phyloP scores from a whole-genome alignment of 2,113 vertebrate species.

The Hiodon tergisus region DNA sequence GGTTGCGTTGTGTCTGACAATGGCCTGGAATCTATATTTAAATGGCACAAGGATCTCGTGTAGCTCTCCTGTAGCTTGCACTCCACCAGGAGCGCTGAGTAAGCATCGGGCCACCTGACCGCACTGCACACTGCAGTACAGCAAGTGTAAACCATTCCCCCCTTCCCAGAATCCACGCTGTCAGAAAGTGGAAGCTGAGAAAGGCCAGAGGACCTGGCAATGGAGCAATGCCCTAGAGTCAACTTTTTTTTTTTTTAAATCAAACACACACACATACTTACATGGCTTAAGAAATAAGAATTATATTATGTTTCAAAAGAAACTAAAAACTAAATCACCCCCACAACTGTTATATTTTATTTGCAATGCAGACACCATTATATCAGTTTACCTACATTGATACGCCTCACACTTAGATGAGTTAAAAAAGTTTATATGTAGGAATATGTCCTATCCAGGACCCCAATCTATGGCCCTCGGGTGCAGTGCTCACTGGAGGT shows the following conservation, averaged over 20 bases:
- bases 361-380: not conserved
- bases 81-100: not conserved
- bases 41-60: not conserved
- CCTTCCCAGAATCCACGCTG: not conserved
- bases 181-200: not conserved
- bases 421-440: not conserved
- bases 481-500: not conserved
- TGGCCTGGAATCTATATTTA: constrained; percentile 15
- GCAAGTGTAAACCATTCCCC: no score
- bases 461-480: not conserved
- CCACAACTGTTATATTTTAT: not conserved
- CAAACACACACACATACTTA: not conserved
- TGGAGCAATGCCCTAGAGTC: no score
- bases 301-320: no score
- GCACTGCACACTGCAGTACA: not conserved
- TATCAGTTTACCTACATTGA: no score
- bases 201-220: not conserved
- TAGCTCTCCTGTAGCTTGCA: not conserved
- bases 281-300: not conserved
- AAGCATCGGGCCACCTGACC: no score
- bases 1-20: not conserved
- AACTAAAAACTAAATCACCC: not conserved
- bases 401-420: no score
- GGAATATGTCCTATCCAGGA: not conserved
- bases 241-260: not conserved